Percentiles rank a stretch among this genome's conserved stretches.
phyloP scores from a whole-genome alignment of 2,797 vertebrate species.

The Pangasius djambal region DNA sequence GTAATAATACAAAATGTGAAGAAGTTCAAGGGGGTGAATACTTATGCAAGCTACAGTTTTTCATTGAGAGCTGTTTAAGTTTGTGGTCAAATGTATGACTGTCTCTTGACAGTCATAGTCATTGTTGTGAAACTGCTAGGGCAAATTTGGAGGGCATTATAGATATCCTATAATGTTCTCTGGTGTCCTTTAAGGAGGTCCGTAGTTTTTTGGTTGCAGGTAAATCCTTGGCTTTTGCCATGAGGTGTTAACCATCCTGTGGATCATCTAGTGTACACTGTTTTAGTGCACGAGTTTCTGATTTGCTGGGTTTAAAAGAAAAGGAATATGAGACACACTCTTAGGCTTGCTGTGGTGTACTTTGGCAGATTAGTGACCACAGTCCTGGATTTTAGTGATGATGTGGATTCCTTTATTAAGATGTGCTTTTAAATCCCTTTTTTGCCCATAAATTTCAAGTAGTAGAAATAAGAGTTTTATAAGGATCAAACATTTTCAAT shows the following conservation, averaged over 20 bases:
- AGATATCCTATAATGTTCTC: background rate
- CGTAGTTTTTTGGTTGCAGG: background rate
- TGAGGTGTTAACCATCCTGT: background rate
- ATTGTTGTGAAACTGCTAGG: background rate
- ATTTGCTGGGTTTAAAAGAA: background rate
- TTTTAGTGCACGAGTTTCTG: background rate
- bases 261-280: background rate
- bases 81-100: background rate
- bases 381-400: background rate
- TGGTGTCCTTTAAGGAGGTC: background rate
- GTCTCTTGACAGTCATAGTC: background rate
- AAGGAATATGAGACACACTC: background rate
- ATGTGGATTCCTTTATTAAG: background rate
- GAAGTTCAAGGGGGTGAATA: background rate
- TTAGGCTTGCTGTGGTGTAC: background rate
- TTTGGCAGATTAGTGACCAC: slow-evolving; percentile 10
- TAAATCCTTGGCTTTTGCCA: background rate
- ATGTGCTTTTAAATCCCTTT: background rate
- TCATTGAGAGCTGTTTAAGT: background rate
- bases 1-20: background rate
- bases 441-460: background rate
- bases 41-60: background rate
- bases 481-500: background rate
- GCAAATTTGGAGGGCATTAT: background rate
- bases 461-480: background rate